phyloP scores from a whole-genome alignment of 1,140 invertebrate species.

The Drosophila pandora region DNA sequence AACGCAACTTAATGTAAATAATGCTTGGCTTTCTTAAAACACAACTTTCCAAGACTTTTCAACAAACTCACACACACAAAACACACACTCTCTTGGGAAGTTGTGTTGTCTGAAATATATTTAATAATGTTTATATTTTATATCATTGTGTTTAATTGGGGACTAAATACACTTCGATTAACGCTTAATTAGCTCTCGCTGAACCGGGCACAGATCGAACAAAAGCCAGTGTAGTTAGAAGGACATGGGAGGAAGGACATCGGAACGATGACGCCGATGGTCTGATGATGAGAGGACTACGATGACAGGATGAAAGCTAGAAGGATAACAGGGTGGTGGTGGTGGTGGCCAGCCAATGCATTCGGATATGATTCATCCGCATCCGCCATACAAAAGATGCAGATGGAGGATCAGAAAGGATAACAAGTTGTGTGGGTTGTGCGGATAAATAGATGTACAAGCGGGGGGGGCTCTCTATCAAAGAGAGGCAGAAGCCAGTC shows the following conservation, averaged over 20 bases:
- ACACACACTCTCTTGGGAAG: too few relatives aligned
- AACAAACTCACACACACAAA: too few relatives aligned
- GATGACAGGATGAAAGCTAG: constrained; percentile 8
- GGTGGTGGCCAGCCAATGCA: constrained; percentile 41
- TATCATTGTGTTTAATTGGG: too few relatives aligned
- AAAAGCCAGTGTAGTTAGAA: constrained; percentile 36
- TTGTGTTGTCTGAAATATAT: too few relatives aligned
- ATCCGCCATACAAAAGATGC: constrained; percentile 71
- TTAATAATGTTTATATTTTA: too few relatives aligned
- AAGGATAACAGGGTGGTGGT: too few relatives aligned
- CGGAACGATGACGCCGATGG: constrained; percentile 11
- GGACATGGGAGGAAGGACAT: constrained; percentile 4
- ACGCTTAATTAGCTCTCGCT: constrained; percentile 62
- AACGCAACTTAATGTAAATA: too few relatives aligned
- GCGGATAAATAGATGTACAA: constrained; percentile 74
- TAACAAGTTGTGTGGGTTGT: constrained; percentile 40
- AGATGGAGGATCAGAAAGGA: constrained; percentile 13
- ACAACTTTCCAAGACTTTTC: too few relatives aligned
- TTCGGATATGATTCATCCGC: constrained; percentile 73
- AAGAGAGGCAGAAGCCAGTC: constrained; percentile 27
- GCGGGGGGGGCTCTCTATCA: constrained; percentile 41
- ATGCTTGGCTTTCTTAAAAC: too few relatives aligned
- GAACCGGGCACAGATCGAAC: constrained; percentile 44
- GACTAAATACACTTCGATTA: constrained; percentile 62
- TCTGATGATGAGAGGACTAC: constrained; percentile 12